A percentile compares a stretch with the other conserved stretches of the same genome.
Evolutionary conservation across 2,888 invertebrate genomes (phyloP).

Genomic region (Blomia tropicalis): DNA sequence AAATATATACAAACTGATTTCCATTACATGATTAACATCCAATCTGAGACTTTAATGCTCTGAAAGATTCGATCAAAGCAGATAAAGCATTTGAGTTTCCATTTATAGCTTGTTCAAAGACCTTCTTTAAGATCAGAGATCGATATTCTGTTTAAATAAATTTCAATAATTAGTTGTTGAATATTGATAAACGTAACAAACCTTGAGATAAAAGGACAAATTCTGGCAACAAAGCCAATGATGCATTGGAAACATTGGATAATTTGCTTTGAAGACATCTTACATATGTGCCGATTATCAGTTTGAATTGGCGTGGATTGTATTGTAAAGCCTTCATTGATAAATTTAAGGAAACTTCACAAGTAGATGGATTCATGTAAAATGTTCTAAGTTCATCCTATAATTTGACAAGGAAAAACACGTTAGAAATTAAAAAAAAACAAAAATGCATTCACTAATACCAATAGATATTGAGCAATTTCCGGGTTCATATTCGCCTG

Average conservation of each 20-base stretch:
- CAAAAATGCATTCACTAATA: conserved; percentile 27
- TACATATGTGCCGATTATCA: conserved; percentile 56
- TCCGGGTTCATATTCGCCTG: conserved; percentile 51
- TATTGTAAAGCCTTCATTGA: conserved; percentile 54
- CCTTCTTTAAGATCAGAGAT: conserved; percentile 54
- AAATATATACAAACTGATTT: background rate
- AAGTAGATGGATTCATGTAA: conserved; percentile 47
- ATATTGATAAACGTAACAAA: conserved; percentile 30
- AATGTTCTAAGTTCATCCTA: conserved; percentile 46
- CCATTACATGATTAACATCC: conserved; percentile 9
- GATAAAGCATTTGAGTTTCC: conserved; percentile 58
- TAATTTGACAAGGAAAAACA: conserved; percentile 26
- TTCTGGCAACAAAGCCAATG: conserved; percentile 65
- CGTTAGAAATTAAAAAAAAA: conserved; percentile 12
- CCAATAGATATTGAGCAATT: conserved; percentile 49
- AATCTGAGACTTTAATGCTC: conserved; percentile 57
- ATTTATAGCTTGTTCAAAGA: conserved; percentile 63
- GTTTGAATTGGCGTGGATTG: conserved; percentile 40
- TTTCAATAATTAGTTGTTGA: background rate
- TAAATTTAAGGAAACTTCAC: conserved; percentile 54
- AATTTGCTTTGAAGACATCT: conserved; percentile 63
- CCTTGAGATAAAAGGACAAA: conserved; percentile 61
- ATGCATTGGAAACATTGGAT: conserved; percentile 58
- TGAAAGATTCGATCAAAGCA: conserved; percentile 60
- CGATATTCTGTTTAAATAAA: conserved; percentile 53